phyloP scores from a whole-genome alignment of 1,140 invertebrate genomes.

The Heliconius hewitsoni region DNA sequence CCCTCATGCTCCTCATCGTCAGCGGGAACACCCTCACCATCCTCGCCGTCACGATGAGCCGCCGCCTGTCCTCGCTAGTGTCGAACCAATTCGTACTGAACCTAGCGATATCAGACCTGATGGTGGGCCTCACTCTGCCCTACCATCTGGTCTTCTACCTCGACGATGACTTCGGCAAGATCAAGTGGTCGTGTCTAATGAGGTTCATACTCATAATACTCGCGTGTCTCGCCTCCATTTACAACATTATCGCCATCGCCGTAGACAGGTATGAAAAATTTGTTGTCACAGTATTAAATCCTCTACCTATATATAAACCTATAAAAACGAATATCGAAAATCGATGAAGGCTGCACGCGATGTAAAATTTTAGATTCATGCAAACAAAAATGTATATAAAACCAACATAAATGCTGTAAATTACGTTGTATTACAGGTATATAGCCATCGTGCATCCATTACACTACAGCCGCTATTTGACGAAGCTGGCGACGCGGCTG shows the following conservation, averaged over 20 bases:
- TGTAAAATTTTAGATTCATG: neutral
- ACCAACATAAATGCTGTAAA: neutral
- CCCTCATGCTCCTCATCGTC: conserved; percentile 85
- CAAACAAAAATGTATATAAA: neutral
- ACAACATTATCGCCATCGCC: conserved; percentile 91
- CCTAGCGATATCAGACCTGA: conserved; percentile 87
- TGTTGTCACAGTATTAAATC: neutral
- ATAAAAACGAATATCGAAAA: neutral
- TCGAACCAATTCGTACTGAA: conserved; percentile 89
- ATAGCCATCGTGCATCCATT: conserved; percentile 91
- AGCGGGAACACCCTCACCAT: conserved; percentile 88
- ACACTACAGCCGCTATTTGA: conserved; percentile 87
- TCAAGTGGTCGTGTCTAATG: conserved; percentile 84
- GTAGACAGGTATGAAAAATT: conserved; percentile 83
- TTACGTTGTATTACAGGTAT: conserved; percentile 74
- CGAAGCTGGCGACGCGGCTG: conserved; percentile 82
- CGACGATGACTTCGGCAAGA: conserved; percentile 79
- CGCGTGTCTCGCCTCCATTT: conserved; percentile 88
- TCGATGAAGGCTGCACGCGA: conserved; percentile 7
- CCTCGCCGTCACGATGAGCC: conserved; percentile 84
- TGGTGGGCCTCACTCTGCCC: conserved; percentile 87
- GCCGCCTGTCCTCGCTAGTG: conserved; percentile 83
- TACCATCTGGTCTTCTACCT: conserved; percentile 89
- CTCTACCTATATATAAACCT: neutral
- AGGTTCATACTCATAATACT: conserved; percentile 87